These are phyloP conservation scores for Oopsacas minuta DNA, from an alignment of 37 sponge, comb jelly and placozoan genomes.

Conservation along the genomic window DNA sequence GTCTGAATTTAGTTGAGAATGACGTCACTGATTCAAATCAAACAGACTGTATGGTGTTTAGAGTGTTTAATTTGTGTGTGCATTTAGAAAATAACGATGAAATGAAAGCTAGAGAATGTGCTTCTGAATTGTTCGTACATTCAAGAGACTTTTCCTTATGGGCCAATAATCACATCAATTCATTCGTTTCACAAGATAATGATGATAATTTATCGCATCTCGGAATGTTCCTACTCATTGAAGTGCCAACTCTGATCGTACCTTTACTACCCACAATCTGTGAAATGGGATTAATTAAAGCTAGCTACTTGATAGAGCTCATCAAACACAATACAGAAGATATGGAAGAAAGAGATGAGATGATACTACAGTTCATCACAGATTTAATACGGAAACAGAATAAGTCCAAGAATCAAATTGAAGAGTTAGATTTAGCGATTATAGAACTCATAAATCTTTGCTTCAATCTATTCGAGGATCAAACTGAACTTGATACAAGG, in stretches of 20 bases:
- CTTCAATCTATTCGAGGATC: not conserved
- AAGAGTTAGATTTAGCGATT: not conserved
- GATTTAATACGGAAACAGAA: not conserved
- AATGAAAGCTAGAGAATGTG: not conserved
- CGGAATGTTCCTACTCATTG: not conserved
- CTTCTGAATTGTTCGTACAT: not conserved
- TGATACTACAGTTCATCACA: not conserved
- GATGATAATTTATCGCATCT: not conserved
- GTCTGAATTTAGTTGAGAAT: not conserved
- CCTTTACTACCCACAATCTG: not conserved
- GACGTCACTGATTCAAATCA: not conserved
- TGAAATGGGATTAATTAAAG: not conserved
- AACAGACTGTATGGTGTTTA: not conserved
- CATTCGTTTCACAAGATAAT: not conserved
- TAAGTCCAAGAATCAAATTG: not conserved
- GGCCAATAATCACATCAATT: not conserved
- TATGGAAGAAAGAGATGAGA: not conserved
- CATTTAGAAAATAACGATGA: constrained; percentile 5
- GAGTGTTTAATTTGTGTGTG: not conserved
- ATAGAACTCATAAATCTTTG: not conserved
- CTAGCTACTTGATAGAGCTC: not conserved
- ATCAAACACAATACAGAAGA: not conserved
- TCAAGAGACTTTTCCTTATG: not conserved
- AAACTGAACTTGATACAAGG: not conserved
- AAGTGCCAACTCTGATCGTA: not conserved